Conservation (phyloP, 2,113 vertebrate species). For the Percina caprodes region DNA sequence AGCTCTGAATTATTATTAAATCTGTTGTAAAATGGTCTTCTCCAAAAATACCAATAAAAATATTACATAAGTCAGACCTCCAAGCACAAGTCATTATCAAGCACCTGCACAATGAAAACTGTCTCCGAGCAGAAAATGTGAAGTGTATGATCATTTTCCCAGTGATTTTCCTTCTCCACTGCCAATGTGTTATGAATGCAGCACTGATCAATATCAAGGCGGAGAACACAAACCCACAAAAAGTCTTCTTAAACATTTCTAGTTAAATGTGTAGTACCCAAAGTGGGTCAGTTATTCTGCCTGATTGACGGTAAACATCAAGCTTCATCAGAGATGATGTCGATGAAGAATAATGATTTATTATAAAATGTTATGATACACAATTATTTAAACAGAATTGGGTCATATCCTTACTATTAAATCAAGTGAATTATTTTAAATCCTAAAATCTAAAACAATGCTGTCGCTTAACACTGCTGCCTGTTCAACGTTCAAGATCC, state of each 20-base stretch:
- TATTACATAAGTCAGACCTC: slow-evolving; percentile 65
- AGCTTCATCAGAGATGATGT: background rate
- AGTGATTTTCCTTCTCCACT: background rate
- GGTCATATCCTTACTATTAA: background rate
- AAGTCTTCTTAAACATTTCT: background rate
- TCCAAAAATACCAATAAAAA: slow-evolving; percentile 82
- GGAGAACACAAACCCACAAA: background rate
- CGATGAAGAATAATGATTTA: background rate
- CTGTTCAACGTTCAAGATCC: no score
- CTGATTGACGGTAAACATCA: background rate
- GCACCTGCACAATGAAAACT: background rate
- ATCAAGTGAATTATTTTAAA: background rate
- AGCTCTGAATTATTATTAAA: slow-evolving; percentile 77
- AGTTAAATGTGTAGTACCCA: background rate
- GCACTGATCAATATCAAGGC: background rate
- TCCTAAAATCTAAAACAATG: background rate
- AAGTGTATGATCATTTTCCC: background rate
- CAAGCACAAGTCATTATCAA: slow-evolving; percentile 44
- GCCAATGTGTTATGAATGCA: background rate
- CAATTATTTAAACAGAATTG: no score
- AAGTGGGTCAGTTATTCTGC: background rate
- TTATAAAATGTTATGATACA: no score
- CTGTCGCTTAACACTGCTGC: no score
- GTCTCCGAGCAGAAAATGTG: background rate
- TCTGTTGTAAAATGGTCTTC: slow-evolving; percentile 82